Conservation (phyloP, 2,113 vertebrate species). For the Scomber japonicus region DNA sequence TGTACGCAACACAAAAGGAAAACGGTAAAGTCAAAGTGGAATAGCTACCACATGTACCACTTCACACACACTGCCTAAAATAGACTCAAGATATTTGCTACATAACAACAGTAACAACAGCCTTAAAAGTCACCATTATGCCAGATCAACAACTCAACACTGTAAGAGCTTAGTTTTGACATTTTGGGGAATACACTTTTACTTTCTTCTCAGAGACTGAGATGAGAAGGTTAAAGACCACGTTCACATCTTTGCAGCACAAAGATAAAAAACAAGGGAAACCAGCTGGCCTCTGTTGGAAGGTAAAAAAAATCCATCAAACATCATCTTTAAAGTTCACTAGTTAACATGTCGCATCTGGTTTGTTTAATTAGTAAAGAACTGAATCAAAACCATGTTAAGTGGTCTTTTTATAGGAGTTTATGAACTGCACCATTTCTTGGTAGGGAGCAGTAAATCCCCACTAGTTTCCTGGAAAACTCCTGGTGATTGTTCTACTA, state of each 20-base stretch:
- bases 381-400: too few species aligned
- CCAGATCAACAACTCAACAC: neutral
- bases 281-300: neutral
- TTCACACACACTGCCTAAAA: neutral
- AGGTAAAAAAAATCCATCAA: neutral
- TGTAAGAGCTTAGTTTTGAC: neutral
- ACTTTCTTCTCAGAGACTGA: too few species aligned
- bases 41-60: neutral
- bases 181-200: too few species aligned
- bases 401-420: too few species aligned
- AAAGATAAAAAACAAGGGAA: neutral
- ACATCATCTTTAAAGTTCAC: neutral
- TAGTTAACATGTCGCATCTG: too few species aligned
- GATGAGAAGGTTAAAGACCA: too few species aligned
- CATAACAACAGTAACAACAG: neutral
- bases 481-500: too few species aligned
- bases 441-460: too few species aligned
- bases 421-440: too few species aligned
- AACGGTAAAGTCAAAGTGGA: neutral
- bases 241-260: neutral
- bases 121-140: neutral
- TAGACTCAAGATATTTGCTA: neutral
- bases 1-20: slow-evolving; percentile 2
- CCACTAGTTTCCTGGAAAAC: too few species aligned
- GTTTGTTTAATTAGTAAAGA: too few species aligned